Percentiles rank a stretch among this genome's conserved stretches.
Evolutionary conservation across 2,797 vertebrate species (phyloP).

Genomic region (Botia kubotai): DNA sequence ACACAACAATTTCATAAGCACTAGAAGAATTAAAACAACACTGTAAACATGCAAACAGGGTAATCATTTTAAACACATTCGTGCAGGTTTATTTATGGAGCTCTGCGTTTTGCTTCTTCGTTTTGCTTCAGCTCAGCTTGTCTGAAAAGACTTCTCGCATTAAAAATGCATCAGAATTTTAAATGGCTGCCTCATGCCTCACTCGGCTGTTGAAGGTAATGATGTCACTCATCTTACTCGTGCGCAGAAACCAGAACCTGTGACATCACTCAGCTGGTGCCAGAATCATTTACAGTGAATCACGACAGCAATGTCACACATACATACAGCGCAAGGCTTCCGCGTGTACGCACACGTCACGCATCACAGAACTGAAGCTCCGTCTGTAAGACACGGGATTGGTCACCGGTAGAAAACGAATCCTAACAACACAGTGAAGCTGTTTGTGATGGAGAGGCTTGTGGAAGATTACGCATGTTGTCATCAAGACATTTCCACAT

Average conservation of each 20-base stretch:
- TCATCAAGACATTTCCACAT: slow-evolving; percentile 7
- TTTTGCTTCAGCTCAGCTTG: not conserved
- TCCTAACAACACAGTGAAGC: slow-evolving; percentile 2
- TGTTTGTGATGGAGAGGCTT: slow-evolving; percentile 33
- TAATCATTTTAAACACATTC: not conserved
- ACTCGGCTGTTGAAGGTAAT: not conserved
- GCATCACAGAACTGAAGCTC: not conserved
- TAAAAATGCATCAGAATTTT: slow-evolving; percentile 22
- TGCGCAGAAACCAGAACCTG: too few species aligned
- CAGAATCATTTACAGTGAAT: too few species aligned
- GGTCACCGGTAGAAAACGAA: slow-evolving; percentile 13
- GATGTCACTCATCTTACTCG: too few species aligned
- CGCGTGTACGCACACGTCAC: not conserved
- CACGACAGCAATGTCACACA: too few species aligned
- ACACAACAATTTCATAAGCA: not conserved
- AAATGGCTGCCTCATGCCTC: not conserved
- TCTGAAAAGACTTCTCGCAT: slow-evolving; percentile 6
- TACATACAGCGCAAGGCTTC: not conserved
- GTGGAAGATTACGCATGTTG: slow-evolving; percentile 34
- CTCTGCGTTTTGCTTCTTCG: not conserved
- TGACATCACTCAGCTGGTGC: too few species aligned
- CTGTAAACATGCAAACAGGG: not conserved
- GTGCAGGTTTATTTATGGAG: not conserved
- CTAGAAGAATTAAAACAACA: too few species aligned
- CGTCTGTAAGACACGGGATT: slow-evolving; percentile 10